Percentiles rank a stretch among this genome's conserved stretches.
These are phyloP conservation scores for Leucania comma DNA, from an alignment of 2,888 invertebrate genomes.

Conservation along the genomic window DNA sequence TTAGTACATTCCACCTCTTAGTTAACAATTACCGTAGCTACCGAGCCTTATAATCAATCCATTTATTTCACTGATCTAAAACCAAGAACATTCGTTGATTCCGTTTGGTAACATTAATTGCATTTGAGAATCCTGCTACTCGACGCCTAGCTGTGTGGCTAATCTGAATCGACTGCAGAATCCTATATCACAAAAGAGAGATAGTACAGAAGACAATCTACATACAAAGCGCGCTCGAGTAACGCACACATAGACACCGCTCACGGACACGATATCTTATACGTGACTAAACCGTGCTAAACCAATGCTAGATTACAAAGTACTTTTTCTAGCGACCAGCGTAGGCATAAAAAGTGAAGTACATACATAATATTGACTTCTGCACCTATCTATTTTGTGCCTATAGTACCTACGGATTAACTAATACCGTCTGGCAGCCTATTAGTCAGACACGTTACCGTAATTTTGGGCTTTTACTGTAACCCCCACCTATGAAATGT, in stretches of 20 bases:
- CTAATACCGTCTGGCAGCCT: not conserved
- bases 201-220: no score
- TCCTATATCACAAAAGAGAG: no score
- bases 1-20: no score
- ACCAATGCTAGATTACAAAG: no score
- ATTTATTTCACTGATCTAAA: not conserved
- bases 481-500: not conserved
- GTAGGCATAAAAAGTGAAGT: no score
- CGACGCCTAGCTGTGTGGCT: not conserved
- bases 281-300: no score
- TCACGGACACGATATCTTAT: no score
- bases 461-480: not conserved
- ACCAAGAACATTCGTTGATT: constrained; percentile 7
- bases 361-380: no score
- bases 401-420: constrained; percentile 19
- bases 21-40: not conserved
- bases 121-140: not conserved
- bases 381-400: no score
- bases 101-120: constrained; percentile 19
- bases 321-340: no score
- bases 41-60: not conserved
- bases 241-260: no score
- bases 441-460: constrained; percentile 4
- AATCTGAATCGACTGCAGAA: not conserved
- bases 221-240: no score